Conservation (phyloP, 2,797 vertebrate species). For the Phyllotis vaccarum region DNA sequence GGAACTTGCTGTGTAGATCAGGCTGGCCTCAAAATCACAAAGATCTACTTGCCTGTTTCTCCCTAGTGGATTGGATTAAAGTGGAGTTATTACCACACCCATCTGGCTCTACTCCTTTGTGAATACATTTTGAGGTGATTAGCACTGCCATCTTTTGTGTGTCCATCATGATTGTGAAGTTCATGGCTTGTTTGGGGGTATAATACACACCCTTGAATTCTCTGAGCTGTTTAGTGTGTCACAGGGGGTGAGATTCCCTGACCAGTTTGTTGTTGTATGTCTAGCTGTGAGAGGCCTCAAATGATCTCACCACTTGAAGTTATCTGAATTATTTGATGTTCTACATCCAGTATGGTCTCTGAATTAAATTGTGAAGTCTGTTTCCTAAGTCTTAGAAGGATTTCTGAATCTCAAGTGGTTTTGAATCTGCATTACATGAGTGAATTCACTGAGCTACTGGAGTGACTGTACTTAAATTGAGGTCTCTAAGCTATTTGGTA, state of each 20-base stretch:
- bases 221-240: constrained; percentile 31
- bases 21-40: neutral
- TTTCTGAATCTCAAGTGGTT: constrained; percentile 46
- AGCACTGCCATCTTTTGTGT: neutral
- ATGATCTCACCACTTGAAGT: neutral
- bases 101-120: neutral
- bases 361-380: constrained; percentile 30
- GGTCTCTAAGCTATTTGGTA: neutral
- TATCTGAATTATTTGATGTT: constrained; percentile 51
- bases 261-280: neutral
- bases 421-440: constrained; percentile 31
- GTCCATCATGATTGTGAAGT: neutral
- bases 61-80: neutral
- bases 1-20: neutral
- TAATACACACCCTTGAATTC: neutral
- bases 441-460: constrained; percentile 49
- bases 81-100: neutral
- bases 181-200: neutral
- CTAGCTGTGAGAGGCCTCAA: constrained; percentile 44
- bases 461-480: neutral
- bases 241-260: neutral
- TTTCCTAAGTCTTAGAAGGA: constrained; percentile 56
- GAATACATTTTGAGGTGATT: neutral
- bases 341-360: neutral
- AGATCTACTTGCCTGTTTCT: neutral